These are phyloP conservation scores for Drosophila eohydei DNA, from an alignment of 2,888 invertebrate genomes.

Conservation along the genomic window DNA sequence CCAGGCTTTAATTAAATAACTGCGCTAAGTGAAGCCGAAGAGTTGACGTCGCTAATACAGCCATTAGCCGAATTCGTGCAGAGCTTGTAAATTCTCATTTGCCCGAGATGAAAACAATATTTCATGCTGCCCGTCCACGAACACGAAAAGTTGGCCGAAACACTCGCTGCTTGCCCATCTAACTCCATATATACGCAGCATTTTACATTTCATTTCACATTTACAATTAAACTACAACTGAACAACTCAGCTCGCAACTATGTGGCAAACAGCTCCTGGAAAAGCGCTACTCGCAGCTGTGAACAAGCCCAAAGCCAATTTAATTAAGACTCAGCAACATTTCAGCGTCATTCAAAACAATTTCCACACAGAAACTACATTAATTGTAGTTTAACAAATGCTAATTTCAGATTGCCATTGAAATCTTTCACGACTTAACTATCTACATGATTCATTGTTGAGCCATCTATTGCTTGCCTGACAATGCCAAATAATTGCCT, in stretches of 20 bases:
- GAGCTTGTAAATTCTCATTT: conserved; percentile 64
- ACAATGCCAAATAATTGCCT: conserved; percentile 14
- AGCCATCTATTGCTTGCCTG: neutral
- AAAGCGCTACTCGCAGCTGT: neutral
- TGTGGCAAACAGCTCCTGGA: neutral
- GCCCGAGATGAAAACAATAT: conserved; percentile 13
- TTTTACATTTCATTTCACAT: neutral
- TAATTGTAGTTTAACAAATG: neutral
- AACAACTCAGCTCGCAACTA: neutral
- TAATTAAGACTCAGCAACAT: neutral
- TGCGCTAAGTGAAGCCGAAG: conserved; percentile 70
- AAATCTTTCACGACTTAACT: neutral
- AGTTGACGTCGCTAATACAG: conserved; percentile 69
- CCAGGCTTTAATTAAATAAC: conserved; percentile 72
- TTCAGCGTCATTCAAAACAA: neutral
- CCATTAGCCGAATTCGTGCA: conserved; percentile 65
- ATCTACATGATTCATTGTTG: neutral
- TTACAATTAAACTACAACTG: neutral
- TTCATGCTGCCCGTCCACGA: neutral
- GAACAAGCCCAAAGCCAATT: neutral
- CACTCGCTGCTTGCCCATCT: neutral
- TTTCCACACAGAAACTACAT: neutral
- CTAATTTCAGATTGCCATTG: neutral
- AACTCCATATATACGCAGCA: neutral
- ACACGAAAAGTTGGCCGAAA: neutral